A percentile compares a stretch with the other conserved stretches of the same genome.
Evolutionary conservation across 2,888 invertebrate species (phyloP).

Genomic region (Meloe dianella): DNA sequence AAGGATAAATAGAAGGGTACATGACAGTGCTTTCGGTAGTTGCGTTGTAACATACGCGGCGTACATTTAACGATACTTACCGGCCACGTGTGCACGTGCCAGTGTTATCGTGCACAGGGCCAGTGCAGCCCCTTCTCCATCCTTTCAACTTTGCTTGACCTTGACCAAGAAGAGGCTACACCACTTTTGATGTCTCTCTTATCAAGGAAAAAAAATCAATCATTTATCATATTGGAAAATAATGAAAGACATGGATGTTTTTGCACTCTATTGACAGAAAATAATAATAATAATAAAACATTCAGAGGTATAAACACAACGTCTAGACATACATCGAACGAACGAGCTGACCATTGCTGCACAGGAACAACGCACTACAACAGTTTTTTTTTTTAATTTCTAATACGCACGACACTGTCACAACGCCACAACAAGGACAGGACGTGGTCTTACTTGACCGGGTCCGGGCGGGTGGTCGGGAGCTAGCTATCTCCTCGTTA

Average conservation of each 20-base stretch:
- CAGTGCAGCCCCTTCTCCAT: slow-evolving; percentile 46
- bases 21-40: slow-evolving; percentile 58
- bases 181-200: slow-evolving; percentile 19
- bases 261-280: slow-evolving; percentile 38
- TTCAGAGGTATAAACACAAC: slow-evolving; percentile 46
- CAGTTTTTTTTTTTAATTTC: slow-evolving; percentile 40
- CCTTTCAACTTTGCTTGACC: slow-evolving; percentile 11
- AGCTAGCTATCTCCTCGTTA: slow-evolving; percentile 69
- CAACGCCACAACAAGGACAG: slow-evolving; percentile 61
- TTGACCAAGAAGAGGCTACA: slow-evolving; percentile 37
- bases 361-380: slow-evolving; percentile 60
- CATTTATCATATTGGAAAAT: slow-evolving; percentile 14
- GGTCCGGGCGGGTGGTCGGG: slow-evolving; percentile 56
- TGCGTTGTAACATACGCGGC: slow-evolving; percentile 55
- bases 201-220: slow-evolving; percentile 1
- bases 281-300: slow-evolving; percentile 16
- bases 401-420: slow-evolving; percentile 59
- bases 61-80: slow-evolving; percentile 47
- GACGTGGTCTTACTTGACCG: slow-evolving; percentile 61
- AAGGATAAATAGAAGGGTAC: slow-evolving; percentile 39
- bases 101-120: slow-evolving; percentile 45
- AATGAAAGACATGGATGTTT: slow-evolving; percentile 35
- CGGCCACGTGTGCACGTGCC: slow-evolving; percentile 41
- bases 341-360: slow-evolving; percentile 60
- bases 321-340: slow-evolving; percentile 61